Conservation (phyloP, 2,797 vertebrate genomes). For the Poeciliopsis presidionis region DNA sequence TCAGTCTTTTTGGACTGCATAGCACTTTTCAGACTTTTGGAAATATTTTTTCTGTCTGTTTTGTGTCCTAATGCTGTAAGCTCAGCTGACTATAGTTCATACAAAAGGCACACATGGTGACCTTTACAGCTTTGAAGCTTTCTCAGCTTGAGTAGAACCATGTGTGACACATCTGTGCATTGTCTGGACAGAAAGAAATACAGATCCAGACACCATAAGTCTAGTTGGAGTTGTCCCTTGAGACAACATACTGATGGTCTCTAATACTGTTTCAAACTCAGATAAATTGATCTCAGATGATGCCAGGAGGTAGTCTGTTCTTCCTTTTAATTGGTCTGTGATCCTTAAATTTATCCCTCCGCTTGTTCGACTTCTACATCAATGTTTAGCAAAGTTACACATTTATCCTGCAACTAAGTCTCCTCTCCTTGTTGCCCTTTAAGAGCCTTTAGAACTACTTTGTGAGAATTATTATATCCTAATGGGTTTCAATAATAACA, state of each 20-base stretch:
- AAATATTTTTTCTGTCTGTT: background rate
- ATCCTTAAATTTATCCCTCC: background rate
- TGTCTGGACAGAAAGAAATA: background rate
- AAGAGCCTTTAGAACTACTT: background rate
- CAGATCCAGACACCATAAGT: background rate
- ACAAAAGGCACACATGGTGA: background rate
- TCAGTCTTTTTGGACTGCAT: background rate
- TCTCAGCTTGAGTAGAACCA: background rate
- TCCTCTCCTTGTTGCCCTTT: background rate
- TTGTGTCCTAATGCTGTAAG: conserved; percentile 3
- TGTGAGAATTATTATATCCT: background rate
- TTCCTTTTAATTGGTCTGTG: background rate
- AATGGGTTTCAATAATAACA: background rate
- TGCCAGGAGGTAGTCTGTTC: background rate
- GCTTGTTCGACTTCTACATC: no score
- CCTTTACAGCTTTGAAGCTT: conserved; percentile 1
- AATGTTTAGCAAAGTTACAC: background rate
- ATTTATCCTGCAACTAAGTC: background rate
- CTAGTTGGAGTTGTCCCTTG: background rate
- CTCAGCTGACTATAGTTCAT: background rate
- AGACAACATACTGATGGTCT: no score
- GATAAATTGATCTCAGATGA: background rate
- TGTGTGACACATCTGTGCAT: background rate
- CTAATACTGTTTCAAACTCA: background rate
- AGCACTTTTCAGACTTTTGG: background rate